Evolutionary conservation across 2,113 vertebrate species (phyloP).

Genomic region (Upupa epops): DNA sequence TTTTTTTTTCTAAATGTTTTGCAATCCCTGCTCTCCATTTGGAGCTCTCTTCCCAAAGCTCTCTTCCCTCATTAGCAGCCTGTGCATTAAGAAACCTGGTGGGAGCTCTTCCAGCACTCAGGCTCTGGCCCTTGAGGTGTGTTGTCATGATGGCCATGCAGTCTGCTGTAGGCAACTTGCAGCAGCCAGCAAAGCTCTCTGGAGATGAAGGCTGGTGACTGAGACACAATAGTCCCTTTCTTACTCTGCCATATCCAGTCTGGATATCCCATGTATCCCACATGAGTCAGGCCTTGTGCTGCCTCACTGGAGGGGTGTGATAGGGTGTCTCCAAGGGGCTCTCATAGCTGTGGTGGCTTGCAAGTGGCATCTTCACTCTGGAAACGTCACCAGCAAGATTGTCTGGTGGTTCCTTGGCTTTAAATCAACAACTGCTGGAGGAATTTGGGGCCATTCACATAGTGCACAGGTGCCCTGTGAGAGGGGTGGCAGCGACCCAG

Average conservation of each 20-base stretch:
- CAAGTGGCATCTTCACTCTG: not conserved
- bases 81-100: not conserved
- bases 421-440: not conserved
- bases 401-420: not conserved
- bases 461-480: fast-evolving
- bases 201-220: not conserved
- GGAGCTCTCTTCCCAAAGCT: not conserved
- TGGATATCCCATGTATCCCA: not conserved
- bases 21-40: not conserved
- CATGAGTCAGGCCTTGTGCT: not conserved
- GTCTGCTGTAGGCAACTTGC: not conserved
- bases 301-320: not conserved
- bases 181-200: not conserved
- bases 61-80: not conserved
- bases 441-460: not conserved
- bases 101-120: no score
- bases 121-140: not conserved
- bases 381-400: not conserved
- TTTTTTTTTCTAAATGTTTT: not conserved
- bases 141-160: fast-evolving
- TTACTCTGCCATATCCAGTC: not conserved
- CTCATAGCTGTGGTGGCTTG: not conserved
- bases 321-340: not conserved
- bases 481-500: not conserved
- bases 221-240: not conserved